phyloP scores from a whole-genome alignment of 2,797 vertebrate genomes.

The Enteromius unitaeniatus region DNA sequence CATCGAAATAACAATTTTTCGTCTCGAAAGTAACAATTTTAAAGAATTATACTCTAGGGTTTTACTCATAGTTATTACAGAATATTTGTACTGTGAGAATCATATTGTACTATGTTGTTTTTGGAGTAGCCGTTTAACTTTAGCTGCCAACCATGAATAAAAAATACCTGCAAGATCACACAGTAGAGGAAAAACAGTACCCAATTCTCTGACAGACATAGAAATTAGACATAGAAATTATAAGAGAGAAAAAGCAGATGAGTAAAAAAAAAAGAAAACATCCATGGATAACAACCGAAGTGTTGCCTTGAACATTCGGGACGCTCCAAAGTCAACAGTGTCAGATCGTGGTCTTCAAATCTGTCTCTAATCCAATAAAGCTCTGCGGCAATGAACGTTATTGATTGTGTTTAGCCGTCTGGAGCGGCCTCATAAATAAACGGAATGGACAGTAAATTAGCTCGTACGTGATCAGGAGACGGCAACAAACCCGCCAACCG shows the following conservation, averaged over 20 bases:
- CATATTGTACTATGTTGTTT: slow-evolving; percentile 28
- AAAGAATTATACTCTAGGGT: slow-evolving; percentile 14
- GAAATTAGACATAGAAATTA: slow-evolving; percentile 28
- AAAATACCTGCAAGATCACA: slow-evolving; percentile 19
- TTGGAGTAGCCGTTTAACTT: slow-evolving; percentile 30
- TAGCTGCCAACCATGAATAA: slow-evolving; percentile 6
- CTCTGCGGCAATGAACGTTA: slow-evolving; percentile 64
- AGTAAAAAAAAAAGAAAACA: background rate
- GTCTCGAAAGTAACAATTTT: slow-evolving; percentile 36
- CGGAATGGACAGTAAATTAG: slow-evolving; percentile 60
- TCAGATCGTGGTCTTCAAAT: slow-evolving; percentile 37
- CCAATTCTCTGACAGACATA: background rate
- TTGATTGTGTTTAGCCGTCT: slow-evolving; percentile 63
- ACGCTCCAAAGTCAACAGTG: slow-evolving; percentile 65
- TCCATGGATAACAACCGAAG: slow-evolving; percentile 54
- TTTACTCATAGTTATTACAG: slow-evolving; percentile 26
- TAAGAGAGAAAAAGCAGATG: slow-evolving; percentile 17
- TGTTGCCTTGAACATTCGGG: slow-evolving; percentile 58
- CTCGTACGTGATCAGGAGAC: slow-evolving; percentile 42
- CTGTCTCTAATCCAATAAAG: slow-evolving; percentile 63
- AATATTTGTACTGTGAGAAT: slow-evolving; percentile 32
- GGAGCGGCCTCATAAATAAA: slow-evolving; percentile 64
- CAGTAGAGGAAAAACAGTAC: slow-evolving; percentile 8
- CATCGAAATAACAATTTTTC: slow-evolving; percentile 25
- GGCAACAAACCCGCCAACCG: slow-evolving; percentile 32